Evolutionary conservation across 1,140 invertebrate species (phyloP), one percentile per base, ranked within the genome.

Genomic region (Drosophila serrata): DNA sequence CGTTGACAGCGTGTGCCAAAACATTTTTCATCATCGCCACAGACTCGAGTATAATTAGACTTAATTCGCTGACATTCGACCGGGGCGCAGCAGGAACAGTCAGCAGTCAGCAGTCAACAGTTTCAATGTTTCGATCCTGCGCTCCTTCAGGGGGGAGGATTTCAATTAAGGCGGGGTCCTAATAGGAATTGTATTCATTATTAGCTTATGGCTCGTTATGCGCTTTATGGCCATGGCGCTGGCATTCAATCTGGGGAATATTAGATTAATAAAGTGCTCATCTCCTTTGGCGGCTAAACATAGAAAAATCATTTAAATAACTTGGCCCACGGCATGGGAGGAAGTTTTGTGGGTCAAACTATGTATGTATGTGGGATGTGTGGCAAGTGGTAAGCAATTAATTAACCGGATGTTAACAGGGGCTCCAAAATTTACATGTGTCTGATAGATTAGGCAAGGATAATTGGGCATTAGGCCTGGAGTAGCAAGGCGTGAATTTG

Each of bases 51-150:
- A 79, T 87, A 88, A 87, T 87, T 82, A 75, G 68, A 82, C 76
- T 80, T 87, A 82, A 87, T 88, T 80, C 73, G 69, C 76, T 84
- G 84, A 88, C 80, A 77, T 78, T 82, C 79, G 84, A 76, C 72
- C 37, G 48, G 56, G 22, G 51, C 17, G 51, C 51, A 53, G 51
- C 51, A 35, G 33, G 51, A 53, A 53, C 31, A 59, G 49, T 15
- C 73, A 53, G n/a, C 35, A 75, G 33, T 17, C 51, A 53, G 27
- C 73, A 72, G 53, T 75, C 59, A 65, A 64, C 61, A 65, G 49
- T 19, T 55, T 64, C 64, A 24, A 46, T 70, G 68, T 35, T 72
- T 49, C 51, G 51, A 72, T 68, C 65, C 33, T n/a, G n/a, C 12
- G n/a, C 12, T 67, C 37, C n/a, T 19, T 12, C 6, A 13, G 40